Evolutionary conservation across 2,888 invertebrate species (phyloP), one percentile per base, ranked within the genome.

Genomic region (Polydrusus pterygomalis): DNA sequence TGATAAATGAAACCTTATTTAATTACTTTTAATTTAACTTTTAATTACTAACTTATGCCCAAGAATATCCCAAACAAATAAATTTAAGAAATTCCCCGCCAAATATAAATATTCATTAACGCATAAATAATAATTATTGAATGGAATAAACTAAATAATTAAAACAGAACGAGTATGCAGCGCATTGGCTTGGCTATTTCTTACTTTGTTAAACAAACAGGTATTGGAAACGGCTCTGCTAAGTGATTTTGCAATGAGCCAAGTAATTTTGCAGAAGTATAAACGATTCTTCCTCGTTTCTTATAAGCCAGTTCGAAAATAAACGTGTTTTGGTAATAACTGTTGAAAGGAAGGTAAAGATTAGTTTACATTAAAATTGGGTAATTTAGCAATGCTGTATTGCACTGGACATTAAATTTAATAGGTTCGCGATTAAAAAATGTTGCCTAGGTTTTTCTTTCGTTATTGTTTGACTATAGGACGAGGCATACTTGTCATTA

Each of bases 181-280:
- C 6, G 18, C 18, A 49, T 18, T 49, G 49, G 18, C 18, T 49
- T 49, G 1, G 49, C 49, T 6, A 49, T 9, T 49, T 18, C 49
- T 13, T 20, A 25, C 25, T 51, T 51, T 51, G 51, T 25, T 38
- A 11, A 1, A 38, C 34, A 58, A 58, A 58, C n/a, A n/a, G n/a
- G n/a, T 58, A 58, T 58, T 58, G 34, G 15, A 58, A 58, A 58
- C 15, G 34, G 15, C 58, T 15, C 9, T 15, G 58, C 34, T 58
- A 38, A 58, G 58, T 58, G 58, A 58, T 58, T 11, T 58, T 34
- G 58, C 15, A 58, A 58, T 58, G n/a, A 58, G 34, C 58, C 34
- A 6, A 54, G 30, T 30, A 54, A 38, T 58, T 15, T 34, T 58
- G 58, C 38, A 58, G 34, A 34, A 34, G 58, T 34, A 13, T 15